Percentiles rank a stretch among this genome's conserved stretches.
Evolutionary conservation across 2,797 vertebrate genomes (phyloP).

Genomic region (Rousettus madagascariensis): DNA sequence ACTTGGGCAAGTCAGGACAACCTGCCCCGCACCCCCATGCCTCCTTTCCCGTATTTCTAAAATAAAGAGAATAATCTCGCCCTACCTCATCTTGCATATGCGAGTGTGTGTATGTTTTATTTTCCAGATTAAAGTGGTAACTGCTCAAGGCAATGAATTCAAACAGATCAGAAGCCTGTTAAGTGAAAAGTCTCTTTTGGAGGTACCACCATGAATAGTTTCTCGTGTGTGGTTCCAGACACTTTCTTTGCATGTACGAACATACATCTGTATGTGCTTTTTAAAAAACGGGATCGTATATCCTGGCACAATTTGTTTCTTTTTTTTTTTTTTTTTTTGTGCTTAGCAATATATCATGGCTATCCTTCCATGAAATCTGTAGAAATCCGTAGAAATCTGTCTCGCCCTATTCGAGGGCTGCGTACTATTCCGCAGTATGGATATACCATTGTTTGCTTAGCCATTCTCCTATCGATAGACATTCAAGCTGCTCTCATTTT

Average conservation of each 20-base stretch:
- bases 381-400: not conserved
- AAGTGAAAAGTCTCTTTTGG: not conserved
- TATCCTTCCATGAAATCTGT: not conserved
- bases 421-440: not conserved
- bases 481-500: not conserved
- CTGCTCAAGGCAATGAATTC: conserved; percentile 58
- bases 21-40: not conserved
- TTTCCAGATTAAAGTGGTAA: conserved; percentile 69
- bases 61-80: conserved; percentile 30
- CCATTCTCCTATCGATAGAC: not conserved
- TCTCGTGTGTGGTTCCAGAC: conserved; percentile 5
- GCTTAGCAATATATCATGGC: not conserved
- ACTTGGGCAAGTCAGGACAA: conserved; percentile 52
- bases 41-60: conserved; percentile 14
- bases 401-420: not conserved
- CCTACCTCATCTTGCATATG: not conserved
- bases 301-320: not conserved
- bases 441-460: accelerated
- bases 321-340: not conserved
- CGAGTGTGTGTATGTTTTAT: conserved; percentile 45
- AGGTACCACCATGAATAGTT: not conserved
- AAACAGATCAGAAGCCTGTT: conserved; percentile 47
- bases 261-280: not conserved
- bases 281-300: not conserved
- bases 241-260: not conserved